Percentiles rank a stretch among this genome's conserved stretches.
These are phyloP conservation scores for Parauchenoglanis ngamensis DNA, from an alignment of 2,797 vertebrate species.

Conservation along the genomic window DNA sequence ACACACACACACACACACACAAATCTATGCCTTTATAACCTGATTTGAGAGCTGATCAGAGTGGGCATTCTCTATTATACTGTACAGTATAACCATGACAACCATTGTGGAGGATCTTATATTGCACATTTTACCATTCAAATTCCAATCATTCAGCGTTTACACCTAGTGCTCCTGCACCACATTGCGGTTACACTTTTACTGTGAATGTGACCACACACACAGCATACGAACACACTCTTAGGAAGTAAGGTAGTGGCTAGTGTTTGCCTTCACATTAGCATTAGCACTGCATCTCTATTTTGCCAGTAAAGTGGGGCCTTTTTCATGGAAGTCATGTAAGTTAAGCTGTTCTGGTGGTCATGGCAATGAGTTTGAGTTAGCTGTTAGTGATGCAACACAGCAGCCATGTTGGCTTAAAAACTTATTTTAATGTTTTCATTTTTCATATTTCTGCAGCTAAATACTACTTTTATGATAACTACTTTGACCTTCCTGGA, in stretches of 20 bases:
- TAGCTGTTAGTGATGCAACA: neutral
- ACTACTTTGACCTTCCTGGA: slow-evolving; percentile 95
- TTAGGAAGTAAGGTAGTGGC: neutral
- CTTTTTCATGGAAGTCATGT: neutral
- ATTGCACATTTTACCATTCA: too few species aligned
- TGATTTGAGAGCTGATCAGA: too few species aligned
- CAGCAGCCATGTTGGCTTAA: neutral
- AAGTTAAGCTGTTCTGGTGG: neutral
- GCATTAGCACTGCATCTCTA: neutral
- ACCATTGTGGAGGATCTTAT: neutral
- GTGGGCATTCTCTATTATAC: too few species aligned
- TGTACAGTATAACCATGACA: neutral
- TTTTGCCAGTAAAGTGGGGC: neutral
- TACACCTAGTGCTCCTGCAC: too few species aligned
- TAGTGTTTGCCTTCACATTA: neutral
- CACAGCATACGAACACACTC: neutral
- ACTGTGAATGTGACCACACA: neutral
- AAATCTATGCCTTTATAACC: neutral
- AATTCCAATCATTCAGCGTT: too few species aligned
- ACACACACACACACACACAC: neutral
- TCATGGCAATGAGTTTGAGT: neutral
- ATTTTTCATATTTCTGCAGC: slow-evolving; percentile 74
- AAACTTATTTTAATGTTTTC: neutral
- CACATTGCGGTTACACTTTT: too few species aligned
- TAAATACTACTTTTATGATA: slow-evolving; percentile 95